Conservation (phyloP, 2,888 invertebrate species). For the Caenorhabditis sp. region DNA sequence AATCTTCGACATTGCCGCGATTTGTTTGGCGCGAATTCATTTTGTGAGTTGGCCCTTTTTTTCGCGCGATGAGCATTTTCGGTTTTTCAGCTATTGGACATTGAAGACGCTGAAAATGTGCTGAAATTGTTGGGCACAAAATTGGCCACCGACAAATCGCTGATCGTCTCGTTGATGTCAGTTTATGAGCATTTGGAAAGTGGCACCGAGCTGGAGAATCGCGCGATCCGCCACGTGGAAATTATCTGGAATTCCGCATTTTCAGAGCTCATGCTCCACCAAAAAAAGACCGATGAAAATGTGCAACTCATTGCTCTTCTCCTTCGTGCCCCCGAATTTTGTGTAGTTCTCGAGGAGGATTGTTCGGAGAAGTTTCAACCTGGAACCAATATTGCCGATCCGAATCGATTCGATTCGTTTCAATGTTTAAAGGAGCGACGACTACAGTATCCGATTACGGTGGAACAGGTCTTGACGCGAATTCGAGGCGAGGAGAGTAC, state of each 20-base stretch:
- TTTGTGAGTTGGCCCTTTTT: constrained; percentile 41
- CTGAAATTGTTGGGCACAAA: constrained; percentile 11
- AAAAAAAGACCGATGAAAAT: neutral
- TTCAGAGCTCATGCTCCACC: neutral
- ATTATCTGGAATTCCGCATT: constrained; percentile 9
- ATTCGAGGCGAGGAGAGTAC: neutral
- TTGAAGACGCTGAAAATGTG: constrained; percentile 13
- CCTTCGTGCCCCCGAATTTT: neutral
- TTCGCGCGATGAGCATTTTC: no score
- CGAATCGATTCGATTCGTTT: neutral
- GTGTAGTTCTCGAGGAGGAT: neutral
- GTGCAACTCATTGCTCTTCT: neutral
- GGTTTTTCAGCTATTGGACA: constrained; percentile 24
- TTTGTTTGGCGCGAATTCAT: constrained; percentile 29
- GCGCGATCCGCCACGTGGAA: constrained; percentile 15
- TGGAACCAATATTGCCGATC: neutral
- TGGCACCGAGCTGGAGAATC: constrained; percentile 23
- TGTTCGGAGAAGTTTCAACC: neutral
- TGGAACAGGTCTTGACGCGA: neutral
- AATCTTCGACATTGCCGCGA: constrained; percentile 11
- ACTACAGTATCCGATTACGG: neutral
- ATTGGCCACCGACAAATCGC: constrained; percentile 12
- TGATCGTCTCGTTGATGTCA: constrained; percentile 26
- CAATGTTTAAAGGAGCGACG: neutral
- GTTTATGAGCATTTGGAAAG: constrained; percentile 25